Base-by-base conservation (phyloP, 2,888 invertebrate genomes). In the Ecliptopera silaceata region DNA sequence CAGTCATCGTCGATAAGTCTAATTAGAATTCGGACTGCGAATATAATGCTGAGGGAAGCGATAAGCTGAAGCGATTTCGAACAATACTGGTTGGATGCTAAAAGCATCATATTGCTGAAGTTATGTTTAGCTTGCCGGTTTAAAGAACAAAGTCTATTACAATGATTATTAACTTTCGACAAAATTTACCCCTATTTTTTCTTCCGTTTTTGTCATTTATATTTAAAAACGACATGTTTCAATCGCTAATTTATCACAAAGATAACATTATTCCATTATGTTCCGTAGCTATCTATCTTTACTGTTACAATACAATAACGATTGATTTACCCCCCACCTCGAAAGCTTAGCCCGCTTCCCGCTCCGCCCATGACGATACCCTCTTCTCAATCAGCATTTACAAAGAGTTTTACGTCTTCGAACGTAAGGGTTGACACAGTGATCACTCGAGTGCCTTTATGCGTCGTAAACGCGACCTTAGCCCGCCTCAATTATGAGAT, bases 361-460 rank as follows among this genome's bases (percentile, higher is more conserved):
- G 39, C 56, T 15, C 31, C 17, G 48, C 58, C 26, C 20, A 34
- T 44, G 20, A 57, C 48, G 4, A 17, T 36, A 17, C 4, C 22
- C 39, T 12, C 45, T 15, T 5, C 56, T 42, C 11, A 42, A 43
- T 26, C 38, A 18, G 48, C 57, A 59, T 59, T 63, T 56, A 56
- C 64, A 61, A 59, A 65, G 56, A 47, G 50, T 56, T 66, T 66
- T 63, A 64, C 64, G 65, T 64, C 56, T 36, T 38, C 29, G 32
- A 20, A 47, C 52, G 52, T 63, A 58, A 62, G 62, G 52, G 55
- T 44, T 53, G 47, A 54, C 56, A 47, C 36, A 74, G 76, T 78
- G 77, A 82, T 82, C 78, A 79, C 77, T 77, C 56, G 56, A 66
- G 64, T 69, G 62, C 51, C 55, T 77, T 78, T 77, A 77, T 82